Evolutionary conservation across 2,888 invertebrate species (phyloP), one percentile per base, ranked within the genome.

Genomic region (Patella ulyssiponensis): DNA sequence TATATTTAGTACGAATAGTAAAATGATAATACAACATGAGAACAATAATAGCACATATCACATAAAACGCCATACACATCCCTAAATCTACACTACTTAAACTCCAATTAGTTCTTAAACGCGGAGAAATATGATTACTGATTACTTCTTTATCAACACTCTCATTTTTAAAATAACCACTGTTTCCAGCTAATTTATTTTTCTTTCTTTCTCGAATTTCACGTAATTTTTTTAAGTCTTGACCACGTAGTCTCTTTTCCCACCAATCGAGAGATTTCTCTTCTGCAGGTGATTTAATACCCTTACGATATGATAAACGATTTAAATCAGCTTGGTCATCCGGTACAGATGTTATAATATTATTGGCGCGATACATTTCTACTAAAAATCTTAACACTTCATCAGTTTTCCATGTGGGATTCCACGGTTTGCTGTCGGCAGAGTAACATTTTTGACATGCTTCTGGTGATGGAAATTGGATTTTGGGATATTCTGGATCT

Each of bases 401-500:
- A 0, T 77, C 77, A 33, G 82, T 75, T 75, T 86, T 78, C 85
- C 86, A 88, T 27, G 77, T 78, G 2, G 80, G 69, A 4, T 73
- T 72, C 1, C 58, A 76, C 1, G 11, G 53, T 3, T 71, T 71
- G 11, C 44, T 74, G 12, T 1, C 54, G 11, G 20, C 7, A 7
- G 72, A 71, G 20, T 83, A 83, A 83, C 92, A 92, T 9, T 80
- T 69, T 0, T 94, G 93, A 91, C 98, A 98, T 78, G 94, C 93
- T 5, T 91, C 87, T 2, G 91, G 88, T 84, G 94, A 85, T 0
- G 99, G 99, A 91, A 96, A 99, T 91, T 97, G 96, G 78, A 95
- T 93, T 92, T 99, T 99, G 0, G 96, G 97, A 92, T 95, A 95
- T 76, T 94, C 91, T 0, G 98, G 97, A 93, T 99, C 99, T 92